Conservation (phyloP, 2,888 invertebrate genomes). For the Cremastobaeus sp. region DNA sequence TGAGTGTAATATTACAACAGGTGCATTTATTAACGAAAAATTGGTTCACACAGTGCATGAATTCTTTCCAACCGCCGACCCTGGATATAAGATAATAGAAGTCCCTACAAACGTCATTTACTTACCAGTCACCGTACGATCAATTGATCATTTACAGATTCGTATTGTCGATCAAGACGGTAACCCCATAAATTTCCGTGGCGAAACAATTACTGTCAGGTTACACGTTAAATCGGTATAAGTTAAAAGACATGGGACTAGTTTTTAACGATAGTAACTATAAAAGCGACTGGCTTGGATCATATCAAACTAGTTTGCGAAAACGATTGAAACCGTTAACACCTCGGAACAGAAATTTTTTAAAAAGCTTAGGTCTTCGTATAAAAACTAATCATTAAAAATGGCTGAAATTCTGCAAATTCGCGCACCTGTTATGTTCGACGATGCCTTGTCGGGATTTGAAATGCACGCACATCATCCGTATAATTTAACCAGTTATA, state of each 20-base stretch:
- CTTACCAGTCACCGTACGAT: no score
- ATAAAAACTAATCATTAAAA: constrained; percentile 3
- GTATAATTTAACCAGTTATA: constrained; percentile 34
- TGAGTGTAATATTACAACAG: constrained; percentile 41
- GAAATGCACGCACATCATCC: no score
- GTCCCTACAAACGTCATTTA: constrained; percentile 63
- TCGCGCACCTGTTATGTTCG: no score
- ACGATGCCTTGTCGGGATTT: no score
- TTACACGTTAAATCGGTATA: constrained; percentile 49
- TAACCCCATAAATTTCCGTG: no score
- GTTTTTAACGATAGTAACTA: constrained; percentile 26
- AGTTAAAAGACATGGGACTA: constrained; percentile 56
- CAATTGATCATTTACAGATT: constrained; percentile 60
- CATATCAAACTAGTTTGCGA: constrained; percentile 24
- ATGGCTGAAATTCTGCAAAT: constrained; percentile 8
- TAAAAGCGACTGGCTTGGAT: no score
- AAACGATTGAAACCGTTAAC: no score
- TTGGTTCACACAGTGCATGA: no score
- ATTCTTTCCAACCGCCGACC: no score
- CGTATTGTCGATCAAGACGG: constrained; percentile 62
- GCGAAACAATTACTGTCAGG: constrained; percentile 61
- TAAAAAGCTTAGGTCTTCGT: constrained; percentile 52
- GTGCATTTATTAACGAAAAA: no score
- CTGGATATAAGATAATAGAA: constrained; percentile 71
- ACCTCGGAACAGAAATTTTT: constrained; percentile 48